phyloP scores from a whole-genome alignment of 2,113 vertebrate species.

The Empidonax alnorum region DNA sequence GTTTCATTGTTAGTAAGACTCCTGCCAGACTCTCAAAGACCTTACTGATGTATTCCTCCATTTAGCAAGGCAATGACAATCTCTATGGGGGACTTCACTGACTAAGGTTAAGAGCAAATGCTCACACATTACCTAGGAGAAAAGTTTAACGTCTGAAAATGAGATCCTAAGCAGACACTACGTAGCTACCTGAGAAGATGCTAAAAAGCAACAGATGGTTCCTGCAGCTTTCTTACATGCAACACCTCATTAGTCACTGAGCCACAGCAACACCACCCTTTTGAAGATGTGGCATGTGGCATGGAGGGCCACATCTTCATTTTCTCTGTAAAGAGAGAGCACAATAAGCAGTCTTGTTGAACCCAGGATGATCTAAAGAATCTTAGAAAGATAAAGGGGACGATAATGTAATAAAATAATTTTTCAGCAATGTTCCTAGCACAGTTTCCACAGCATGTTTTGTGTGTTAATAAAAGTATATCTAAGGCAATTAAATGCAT shows the following conservation, averaged over 20 bases:
- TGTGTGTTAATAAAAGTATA: not conserved
- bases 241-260: not conserved
- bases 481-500: not conserved
- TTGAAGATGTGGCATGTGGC: not conserved
- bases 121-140: not conserved
- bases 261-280: not conserved
- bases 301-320: accelerated
- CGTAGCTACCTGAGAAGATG: not conserved
- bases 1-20: not conserved
- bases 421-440: not conserved
- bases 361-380: not conserved
- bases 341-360: not conserved
- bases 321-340: not conserved
- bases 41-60: not conserved
- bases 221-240: not conserved
- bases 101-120: not conserved
- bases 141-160: not conserved
- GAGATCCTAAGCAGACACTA: not conserved
- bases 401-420: not conserved
- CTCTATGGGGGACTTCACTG: not conserved
- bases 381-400: not conserved
- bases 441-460: not conserved
- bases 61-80: not conserved
- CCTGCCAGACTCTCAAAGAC: not conserved
- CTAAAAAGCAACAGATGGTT: not conserved